phyloP scores from a whole-genome alignment of 2,888 invertebrate species.

The Heliconius aoede region DNA sequence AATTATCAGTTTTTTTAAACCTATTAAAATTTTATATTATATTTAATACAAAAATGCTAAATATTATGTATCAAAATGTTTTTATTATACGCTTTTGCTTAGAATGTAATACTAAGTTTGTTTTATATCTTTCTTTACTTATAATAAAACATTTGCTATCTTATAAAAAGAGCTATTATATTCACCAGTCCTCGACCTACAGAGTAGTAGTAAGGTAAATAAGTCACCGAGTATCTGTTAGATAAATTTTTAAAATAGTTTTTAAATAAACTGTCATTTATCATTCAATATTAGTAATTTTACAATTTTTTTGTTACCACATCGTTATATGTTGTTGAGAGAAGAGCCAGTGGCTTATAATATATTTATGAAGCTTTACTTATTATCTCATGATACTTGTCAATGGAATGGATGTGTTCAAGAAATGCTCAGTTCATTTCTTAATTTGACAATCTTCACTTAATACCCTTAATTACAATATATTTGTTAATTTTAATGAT shows the following conservation, averaged over 20 bases:
- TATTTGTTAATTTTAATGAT: background rate
- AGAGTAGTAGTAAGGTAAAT: too few relatives aligned
- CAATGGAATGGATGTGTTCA: conserved; percentile 61
- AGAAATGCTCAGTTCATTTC: conserved; percentile 48
- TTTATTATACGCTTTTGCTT: background rate
- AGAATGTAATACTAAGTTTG: background rate
- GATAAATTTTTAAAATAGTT: conserved; percentile 16
- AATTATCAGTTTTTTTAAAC: too few relatives aligned
- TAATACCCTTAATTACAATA: conserved; percentile 30
- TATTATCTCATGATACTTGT: conserved; percentile 55
- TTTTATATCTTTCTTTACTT: conserved; percentile 54
- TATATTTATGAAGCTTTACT: conserved; percentile 50
- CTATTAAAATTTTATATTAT: too few relatives aligned
- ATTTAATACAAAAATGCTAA: too few relatives aligned
- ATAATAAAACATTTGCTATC: conserved; percentile 56
- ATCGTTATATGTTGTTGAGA: conserved; percentile 61
- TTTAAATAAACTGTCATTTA: background rate
- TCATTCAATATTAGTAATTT: background rate
- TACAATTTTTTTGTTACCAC: conserved; percentile 56
- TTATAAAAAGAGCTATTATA: conserved; percentile 55
- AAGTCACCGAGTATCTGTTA: conserved; percentile 63
- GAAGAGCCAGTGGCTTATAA: conserved; percentile 60
- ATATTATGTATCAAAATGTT: background rate
- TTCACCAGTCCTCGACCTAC: conserved; percentile 55
- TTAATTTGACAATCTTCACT: conserved; percentile 57